Base-by-base conservation (phyloP, 2,113 vertebrate genomes). In the Thalassarche chlororhynchos region DNA sequence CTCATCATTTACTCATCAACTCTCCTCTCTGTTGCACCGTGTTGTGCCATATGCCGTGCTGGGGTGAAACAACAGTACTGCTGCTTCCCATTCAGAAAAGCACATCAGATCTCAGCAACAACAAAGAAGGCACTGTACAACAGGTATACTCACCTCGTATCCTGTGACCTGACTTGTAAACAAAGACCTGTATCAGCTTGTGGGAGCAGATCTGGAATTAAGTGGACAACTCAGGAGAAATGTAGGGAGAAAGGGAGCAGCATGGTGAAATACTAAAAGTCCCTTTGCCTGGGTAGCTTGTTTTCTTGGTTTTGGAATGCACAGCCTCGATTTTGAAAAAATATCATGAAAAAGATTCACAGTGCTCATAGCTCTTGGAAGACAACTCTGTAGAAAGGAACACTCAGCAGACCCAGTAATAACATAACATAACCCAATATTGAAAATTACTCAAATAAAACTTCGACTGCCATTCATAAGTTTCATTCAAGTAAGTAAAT, bases 401-500 rank as follows among this genome's bases (percentile, higher is more conserved):
- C 38, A 74, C 62, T 92, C 51, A 89, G 62, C 46, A 91, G 25
- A 93, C 3, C 7, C 65, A 96, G n/a, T n/a, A 93, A 94, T 46
- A 78, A 82, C 60, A 85, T n/a, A 80, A 34, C 28, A 49, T 64
- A 91, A 82, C 31, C 40, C 44, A 93, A 69, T 69, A 94, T 19
- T 83, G 55, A 94, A 94, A 46, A 75, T 91, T 66, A 66, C 46
- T 90, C 62, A 84, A 54, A 54, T 79, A 24, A 87, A 87, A 65
- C 66, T 89, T 82, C 57, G 29, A 38, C 70, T 85, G 38, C 36
- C 82, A 92, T 76, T 92, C 40, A 2, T 21, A 84, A 58, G 23
- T 83, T 97, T 95, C 36, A 68, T 84, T 92, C 69, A 91, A 87
- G 36, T 72, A 93, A 90, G 46, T 60, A 91, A 87, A 91, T 61